Evolutionary conservation across 37 sponge, comb jelly and placozoan genomes (phyloP), one percentile per base, ranked within the genome.

Genomic region (Lycopodina hypogea): DNA sequence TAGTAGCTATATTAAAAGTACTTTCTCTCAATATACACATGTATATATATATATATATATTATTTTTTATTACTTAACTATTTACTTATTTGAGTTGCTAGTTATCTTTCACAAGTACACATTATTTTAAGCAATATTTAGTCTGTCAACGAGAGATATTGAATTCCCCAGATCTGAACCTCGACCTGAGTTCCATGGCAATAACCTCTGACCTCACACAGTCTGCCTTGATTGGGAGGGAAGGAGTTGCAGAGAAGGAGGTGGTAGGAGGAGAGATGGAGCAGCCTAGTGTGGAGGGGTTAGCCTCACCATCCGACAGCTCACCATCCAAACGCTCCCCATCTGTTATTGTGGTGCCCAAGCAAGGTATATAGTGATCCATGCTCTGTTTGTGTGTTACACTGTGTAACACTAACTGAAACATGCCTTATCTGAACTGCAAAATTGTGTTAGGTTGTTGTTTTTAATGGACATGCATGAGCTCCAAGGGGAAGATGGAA

Each of bases 261-360:
- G 55, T 40, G 3, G 56, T 9, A 18, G 50, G 42, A 0, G 83
- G 71, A 6, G 68, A 57, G 18, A 19, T 24, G 14, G 34, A 84
- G 8, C 89, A 89, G 51, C 89, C 89, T 11, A 83, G 76, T 74
- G 84, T 89, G n/a, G 89, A 83, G 0, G 80, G 84, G 0, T 56
- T 89, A 21, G 61, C 40, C 34, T 80, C 81, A 24, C 81, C 75
- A 57, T 56, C 68, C 55, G 45, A 9, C n/a, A n/a, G n/a, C n/a
- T n/a, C n/a, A n/a, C n/a, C n/a, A n/a, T 17, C 55, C 66, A 2
- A 68, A 26, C 45, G 74, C 63, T 23, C 30, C 48, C 48, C n/a
- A 17, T 7, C 23, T 17, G 24, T 56, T 3, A 28, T 33, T 48
- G 23, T 65, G n/a, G 72, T 29, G 23, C 21, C 29, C 41, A 70